These are phyloP conservation scores for Betta splendens DNA, from an alignment of 2,797 vertebrate genomes.

Conservation along the genomic window DNA sequence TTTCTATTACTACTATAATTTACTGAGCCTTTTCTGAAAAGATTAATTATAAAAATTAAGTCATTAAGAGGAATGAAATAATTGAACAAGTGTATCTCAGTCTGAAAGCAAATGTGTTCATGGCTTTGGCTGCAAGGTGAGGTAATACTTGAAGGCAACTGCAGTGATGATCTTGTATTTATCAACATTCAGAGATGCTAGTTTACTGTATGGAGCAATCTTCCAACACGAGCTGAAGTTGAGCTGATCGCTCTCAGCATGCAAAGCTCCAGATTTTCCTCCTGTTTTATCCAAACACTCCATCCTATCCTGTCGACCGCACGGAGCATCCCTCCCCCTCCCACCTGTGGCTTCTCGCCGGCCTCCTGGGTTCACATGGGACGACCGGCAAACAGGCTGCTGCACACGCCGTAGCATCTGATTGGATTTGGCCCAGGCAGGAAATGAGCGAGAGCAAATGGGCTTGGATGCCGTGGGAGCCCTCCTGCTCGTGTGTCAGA, in stretches of 20 bases:
- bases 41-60: no score
- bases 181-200: slow-evolving; percentile 2
- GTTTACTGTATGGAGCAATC: neutral
- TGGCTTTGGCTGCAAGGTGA: no score
- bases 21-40: no score
- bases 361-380: slow-evolving; percentile 53
- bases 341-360: slow-evolving; percentile 54
- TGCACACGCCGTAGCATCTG: slow-evolving; percentile 38
- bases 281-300: slow-evolving; percentile 13
- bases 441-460: slow-evolving; percentile 40
- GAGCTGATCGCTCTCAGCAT: neutral
- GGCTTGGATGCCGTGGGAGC: slow-evolving; percentile 11
- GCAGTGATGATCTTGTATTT: no score
- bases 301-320: slow-evolving; percentile 1
- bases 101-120: no score
- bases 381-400: slow-evolving; percentile 40
- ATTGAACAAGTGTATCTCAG: no score
- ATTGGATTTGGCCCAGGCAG: slow-evolving; percentile 39
- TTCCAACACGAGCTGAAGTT: neutral
- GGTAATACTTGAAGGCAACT: no score
- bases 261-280: slow-evolving; percentile 2
- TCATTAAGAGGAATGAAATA: no score
- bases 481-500: slow-evolving; percentile 6
- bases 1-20: no score
- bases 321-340: slow-evolving; percentile 25